Percentiles rank a stretch among this genome's conserved stretches.
phyloP scores from a whole-genome alignment of 2,888 invertebrate species.

The Elysia crispata region DNA sequence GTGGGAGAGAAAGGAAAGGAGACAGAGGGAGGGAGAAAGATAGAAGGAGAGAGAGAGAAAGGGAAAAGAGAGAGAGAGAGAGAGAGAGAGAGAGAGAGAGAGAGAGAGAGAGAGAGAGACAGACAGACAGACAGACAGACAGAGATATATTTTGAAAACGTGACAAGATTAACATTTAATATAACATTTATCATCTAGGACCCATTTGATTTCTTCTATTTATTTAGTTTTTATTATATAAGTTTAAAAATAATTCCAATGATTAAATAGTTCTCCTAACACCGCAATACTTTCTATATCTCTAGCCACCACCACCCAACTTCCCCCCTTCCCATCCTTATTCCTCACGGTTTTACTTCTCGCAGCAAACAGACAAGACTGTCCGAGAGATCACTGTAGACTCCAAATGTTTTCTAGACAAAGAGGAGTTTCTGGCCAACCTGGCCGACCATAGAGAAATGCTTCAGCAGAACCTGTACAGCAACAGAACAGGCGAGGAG shows the following conservation, averaged over 20 bases:
- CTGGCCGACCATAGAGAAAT: slow-evolving; percentile 21
- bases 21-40: not conserved
- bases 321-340: no score
- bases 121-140: slow-evolving; percentile 14
- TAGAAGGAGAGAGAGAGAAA: not conserved
- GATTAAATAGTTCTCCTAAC: no score
- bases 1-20: not conserved
- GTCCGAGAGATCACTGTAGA: slow-evolving; percentile 10
- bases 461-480: slow-evolving; percentile 11
- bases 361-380: slow-evolving; percentile 30
- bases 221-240: no score
- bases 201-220: no score
- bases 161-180: not conserved
- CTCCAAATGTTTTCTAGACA: slow-evolving; percentile 6
- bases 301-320: no score
- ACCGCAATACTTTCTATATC: no score
- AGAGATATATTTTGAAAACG: not conserved
- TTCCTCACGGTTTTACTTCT: no score
- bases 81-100: not conserved
- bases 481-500: slow-evolving; percentile 24
- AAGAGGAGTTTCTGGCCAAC: slow-evolving; percentile 15
- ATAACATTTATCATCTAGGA: not conserved
- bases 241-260: no score
- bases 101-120: not conserved
- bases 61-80: no score